phyloP scores from a whole-genome alignment of 2,113 vertebrate genomes.

The Xenopus tropicalis region UCB_Xtro_10.0 CM004445.2:53804001-53804500 shows the following conservation, averaged over 20 bases:
- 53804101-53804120: slow-evolving; percentile 76
- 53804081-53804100: slow-evolving; percentile 79
- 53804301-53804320: slow-evolving; percentile 92
- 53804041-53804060: slow-evolving; percentile 76
- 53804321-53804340: too few relatives aligned
- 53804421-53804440: too few relatives aligned
- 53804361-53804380: too few relatives aligned
- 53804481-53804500: too few relatives aligned
- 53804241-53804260: slow-evolving; percentile 99
- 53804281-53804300: slow-evolving; percentile 95
- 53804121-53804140: slow-evolving; percentile 86
- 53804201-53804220: slow-evolving; percentile 92
- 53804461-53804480: too few relatives aligned
- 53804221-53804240: slow-evolving; percentile 98
- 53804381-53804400: too few relatives aligned
- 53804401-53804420: too few relatives aligned
- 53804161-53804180: slow-evolving; percentile 95
- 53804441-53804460: too few relatives aligned
- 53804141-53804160: slow-evolving; percentile 96
- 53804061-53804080: slow-evolving; percentile 82
- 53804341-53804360: too few relatives aligned
- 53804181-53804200: slow-evolving; percentile 96
- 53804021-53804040: slow-evolving; percentile 80
- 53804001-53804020: slow-evolving; percentile 77
- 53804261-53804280: slow-evolving; percentile 92